These are phyloP conservation scores for Ennomos erosarius DNA, from an alignment of 2,888 invertebrate genomes.

Conservation along the genomic window DNA sequence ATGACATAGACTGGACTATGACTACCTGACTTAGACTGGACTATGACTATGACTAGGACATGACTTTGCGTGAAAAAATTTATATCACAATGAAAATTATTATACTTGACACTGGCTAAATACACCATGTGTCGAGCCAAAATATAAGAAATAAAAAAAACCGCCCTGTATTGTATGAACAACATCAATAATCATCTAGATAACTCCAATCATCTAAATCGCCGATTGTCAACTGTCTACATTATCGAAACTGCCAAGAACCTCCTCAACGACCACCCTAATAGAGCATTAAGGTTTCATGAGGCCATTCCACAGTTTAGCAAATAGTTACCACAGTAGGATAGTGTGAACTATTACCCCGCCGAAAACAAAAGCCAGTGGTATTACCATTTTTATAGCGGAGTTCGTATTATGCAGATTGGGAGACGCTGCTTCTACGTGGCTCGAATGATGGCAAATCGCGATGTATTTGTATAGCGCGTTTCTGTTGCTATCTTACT, in stretches of 20 bases:
- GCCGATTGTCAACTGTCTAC: conserved; percentile 9
- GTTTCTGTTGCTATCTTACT: too few species aligned
- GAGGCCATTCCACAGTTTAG: conserved; percentile 25
- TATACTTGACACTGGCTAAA: too few species aligned
- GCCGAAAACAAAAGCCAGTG: conserved; percentile 57
- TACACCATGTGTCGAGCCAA: too few species aligned
- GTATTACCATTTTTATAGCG: conserved; percentile 81
- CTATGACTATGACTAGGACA: too few species aligned
- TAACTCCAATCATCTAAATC: conserved; percentile 1
- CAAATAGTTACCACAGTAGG: conserved; percentile 8
- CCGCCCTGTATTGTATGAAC: too few species aligned
- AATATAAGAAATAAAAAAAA: too few species aligned
- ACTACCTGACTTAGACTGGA: too few species aligned
- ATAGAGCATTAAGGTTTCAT: conserved; percentile 39
- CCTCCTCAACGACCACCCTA: conserved; percentile 6
- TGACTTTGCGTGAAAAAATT: too few species aligned
- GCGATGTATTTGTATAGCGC: conserved; percentile 5
- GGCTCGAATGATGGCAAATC: conserved; percentile 34
- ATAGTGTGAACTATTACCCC: conserved; percentile 62
- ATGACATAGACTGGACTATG: too few species aligned
- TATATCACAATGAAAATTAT: too few species aligned
- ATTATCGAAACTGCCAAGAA: conserved; percentile 10
- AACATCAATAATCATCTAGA: conserved; percentile 1
- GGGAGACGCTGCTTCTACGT: conserved; percentile 55
- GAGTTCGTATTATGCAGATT: conserved; percentile 80